phyloP scores from a whole-genome alignment of 2,113 vertebrate genomes.

The Calonectris borealis region DNA sequence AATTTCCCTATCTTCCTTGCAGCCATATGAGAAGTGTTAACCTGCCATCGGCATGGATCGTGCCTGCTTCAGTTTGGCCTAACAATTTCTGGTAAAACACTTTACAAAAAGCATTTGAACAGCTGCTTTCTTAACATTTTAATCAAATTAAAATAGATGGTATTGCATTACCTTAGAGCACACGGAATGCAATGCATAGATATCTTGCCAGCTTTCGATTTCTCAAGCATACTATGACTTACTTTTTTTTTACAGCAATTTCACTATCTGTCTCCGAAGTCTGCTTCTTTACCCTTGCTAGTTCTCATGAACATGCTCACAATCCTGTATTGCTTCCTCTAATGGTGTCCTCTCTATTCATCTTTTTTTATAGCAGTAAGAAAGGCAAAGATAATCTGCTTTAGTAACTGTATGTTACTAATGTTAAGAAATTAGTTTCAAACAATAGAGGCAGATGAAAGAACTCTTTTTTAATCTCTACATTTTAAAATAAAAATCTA shows the following conservation, averaged over 20 bases:
- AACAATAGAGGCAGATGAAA: not conserved
- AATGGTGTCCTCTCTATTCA: not conserved
- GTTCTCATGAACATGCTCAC: not conserved
- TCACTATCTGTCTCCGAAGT: not conserved
- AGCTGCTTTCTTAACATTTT: not conserved
- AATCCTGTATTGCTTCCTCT: not conserved
- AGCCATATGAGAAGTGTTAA: not conserved
- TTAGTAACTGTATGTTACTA: not conserved
- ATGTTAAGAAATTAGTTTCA: not conserved
- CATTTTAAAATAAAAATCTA: not conserved
- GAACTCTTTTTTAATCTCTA: not conserved
- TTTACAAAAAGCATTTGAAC: not conserved
- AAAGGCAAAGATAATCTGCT: not conserved
- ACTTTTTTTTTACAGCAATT: not conserved
- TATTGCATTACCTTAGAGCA: not conserved
- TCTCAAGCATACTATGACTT: not conserved
- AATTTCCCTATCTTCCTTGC: not conserved
- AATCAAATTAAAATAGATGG: not conserved
- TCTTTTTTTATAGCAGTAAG: not conserved
- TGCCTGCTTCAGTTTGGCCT: not conserved
- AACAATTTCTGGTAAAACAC: not conserved
- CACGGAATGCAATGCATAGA: no score
- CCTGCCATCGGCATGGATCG: fast-evolving
- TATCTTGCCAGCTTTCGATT: not conserved
- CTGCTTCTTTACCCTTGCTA: not conserved